Base-by-base conservation (phyloP, 2,797 vertebrate genomes). In the Hydrolagus colliei region DNA sequence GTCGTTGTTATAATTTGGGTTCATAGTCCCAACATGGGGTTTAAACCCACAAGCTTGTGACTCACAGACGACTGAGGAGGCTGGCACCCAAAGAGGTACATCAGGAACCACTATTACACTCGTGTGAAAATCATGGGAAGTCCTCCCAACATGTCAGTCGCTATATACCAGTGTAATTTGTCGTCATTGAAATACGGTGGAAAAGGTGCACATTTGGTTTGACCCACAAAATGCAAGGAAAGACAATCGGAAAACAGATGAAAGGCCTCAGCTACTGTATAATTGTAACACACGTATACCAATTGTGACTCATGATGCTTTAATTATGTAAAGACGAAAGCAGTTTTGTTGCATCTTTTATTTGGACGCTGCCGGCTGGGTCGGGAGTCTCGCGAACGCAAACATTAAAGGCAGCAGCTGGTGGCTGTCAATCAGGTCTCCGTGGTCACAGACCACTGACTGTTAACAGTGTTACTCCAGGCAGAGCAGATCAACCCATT, bases 341-440 rank as follows among this genome's bases (percentile, higher is more conserved):
- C 62, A 65, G 22, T 8, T 27, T 86, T 85, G 82, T 86, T 3
- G 27, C 35, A 71, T 52, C 9, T 0, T 52, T 67, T 86, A 76
- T 52, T 4, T 14, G 87, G 80, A 68, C 71, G 88, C 88, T 87
- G 18, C 75, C 86, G 85, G 84, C 86, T 87, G 86, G 72, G 71
- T 87, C 20, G 77, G 41, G 68, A 85, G 22, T 18, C 63, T 2
- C 72, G 72, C 14, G 41, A 52, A 13, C 52, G 73, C 79, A 88
- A 89, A 87, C 52, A 73, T 88, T 89, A 89, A 86, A 5, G 18
- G 75, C 87, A 35, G 65, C 78, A 72, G 86, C 85, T 87, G 75
- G 67, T 87, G 74, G 82, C 85, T 88, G 87, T 90, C 87, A 87
- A 86, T 62, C 89, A 90, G 16, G 52, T 32, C 32, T 78, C 11